These are phyloP conservation scores for Plebejus argus DNA, from an alignment of 2,888 invertebrate genomes.

Conservation along the genomic window DNA sequence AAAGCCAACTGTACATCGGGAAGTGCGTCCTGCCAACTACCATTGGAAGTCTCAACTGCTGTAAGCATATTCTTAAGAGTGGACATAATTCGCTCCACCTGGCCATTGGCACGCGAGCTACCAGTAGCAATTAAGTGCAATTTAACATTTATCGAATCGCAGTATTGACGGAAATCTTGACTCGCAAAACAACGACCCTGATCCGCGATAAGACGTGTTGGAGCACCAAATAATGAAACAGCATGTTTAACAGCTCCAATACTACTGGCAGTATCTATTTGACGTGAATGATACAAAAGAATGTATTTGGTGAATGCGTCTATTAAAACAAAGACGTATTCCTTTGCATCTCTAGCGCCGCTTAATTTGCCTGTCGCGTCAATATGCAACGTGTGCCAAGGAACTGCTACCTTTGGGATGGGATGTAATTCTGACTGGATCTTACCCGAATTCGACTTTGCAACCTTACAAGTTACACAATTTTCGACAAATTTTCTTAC, in stretches of 20 bases:
- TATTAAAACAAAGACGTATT: neutral
- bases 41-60: neutral
- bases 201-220: neutral
- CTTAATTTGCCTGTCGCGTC: neutral
- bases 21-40: neutral
- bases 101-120: neutral
- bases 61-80: neutral
- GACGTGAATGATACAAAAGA: neutral
- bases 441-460: neutral
- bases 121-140: neutral
- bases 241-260: neutral
- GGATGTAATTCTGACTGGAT: neutral
- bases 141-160: neutral
- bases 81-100: constrained; percentile 36
- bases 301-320: neutral
- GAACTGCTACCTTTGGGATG: neutral
- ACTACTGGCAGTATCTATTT: neutral
- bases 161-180: constrained; percentile 2
- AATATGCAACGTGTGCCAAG: neutral
- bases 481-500: too few relatives aligned
- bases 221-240: constrained; percentile 4
- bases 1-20: neutral
- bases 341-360: neutral
- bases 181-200: constrained; percentile 27
- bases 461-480: too few relatives aligned